Evolutionary conservation across 1,140 invertebrate genomes (phyloP), one percentile per base, ranked within the genome.

Genomic region (Drosophila tropicalis): DNA sequence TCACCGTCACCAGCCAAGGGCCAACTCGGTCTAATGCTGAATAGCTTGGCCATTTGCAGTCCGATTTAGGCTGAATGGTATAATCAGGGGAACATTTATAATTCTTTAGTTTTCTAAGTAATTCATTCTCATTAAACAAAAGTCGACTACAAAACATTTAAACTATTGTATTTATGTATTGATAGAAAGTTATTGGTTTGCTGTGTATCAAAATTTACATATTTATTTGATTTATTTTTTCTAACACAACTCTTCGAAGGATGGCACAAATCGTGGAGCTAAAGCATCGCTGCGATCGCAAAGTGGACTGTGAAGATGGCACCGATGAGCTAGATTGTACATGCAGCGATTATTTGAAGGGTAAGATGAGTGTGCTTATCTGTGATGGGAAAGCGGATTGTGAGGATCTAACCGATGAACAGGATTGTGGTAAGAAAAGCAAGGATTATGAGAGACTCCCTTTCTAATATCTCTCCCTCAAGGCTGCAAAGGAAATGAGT

Each of bases 361-460:
- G 79, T 57, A 65, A 66, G 6, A 66, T 92, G 0, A 76, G 64
- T 19, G 40, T 67, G 1, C 76, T 92, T 0, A 93, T 97, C 70
- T 98, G 97, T 83, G 95, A 98, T 93, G 96, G 96, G n/a, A 93
- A 94, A 62, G 87, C 94, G 3, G 96, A 98, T 84, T 98, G 97
- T 82, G 90, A 92, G 22, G 96, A 97, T 92, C 85, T 93, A 22
- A 94, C 94, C 22, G 97, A 98, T 92, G 97, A 98, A 92, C 91
- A 93, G 58, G 92, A 95, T 80, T 98, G 96, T 84, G 92, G 94
- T 95, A 91, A 91, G 92, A 70, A 41, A 32, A 0, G 5, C 2
- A 39, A 39, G 4, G 3, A 39, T 12, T 3, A 12, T 9, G 10
- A 12, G 34, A 2, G 34, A 36, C 5, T 12, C 9, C 36, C 36